Conservation (phyloP, 1,140 invertebrate genomes). For the Bactericera cockerelli region DNA sequence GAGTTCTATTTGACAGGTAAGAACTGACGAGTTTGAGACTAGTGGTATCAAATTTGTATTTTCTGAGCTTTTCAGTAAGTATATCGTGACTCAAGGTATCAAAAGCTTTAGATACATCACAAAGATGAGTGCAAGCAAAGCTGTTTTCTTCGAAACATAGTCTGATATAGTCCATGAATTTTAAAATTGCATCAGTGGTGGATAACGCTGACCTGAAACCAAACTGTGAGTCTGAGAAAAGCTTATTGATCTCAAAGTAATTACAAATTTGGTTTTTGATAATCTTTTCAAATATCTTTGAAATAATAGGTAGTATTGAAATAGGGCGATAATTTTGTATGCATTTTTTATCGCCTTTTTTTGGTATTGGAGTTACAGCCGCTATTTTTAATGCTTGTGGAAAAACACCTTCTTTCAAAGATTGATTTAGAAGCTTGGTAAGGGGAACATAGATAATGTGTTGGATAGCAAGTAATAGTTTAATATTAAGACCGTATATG, state of each 20-base stretch:
- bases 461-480: no score
- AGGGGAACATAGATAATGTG: background rate
- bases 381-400: slow-evolving; percentile 26
- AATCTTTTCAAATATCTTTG: slow-evolving; percentile 1
- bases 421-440: slow-evolving; percentile 13
- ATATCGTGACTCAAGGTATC: slow-evolving; percentile 26
- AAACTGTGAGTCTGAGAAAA: slow-evolving; percentile 8
- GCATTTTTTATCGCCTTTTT: slow-evolving; percentile 16
- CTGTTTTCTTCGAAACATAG: slow-evolving; percentile 22
- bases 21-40: slow-evolving; percentile 18
- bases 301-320: background rate
- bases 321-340: slow-evolving; percentile 10
- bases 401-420: slow-evolving; percentile 9
- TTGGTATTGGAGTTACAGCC: slow-evolving; percentile 25
- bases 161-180: background rate
- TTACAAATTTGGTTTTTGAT: background rate
- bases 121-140: slow-evolving; percentile 22
- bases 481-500: no score
- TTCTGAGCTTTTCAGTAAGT: slow-evolving; percentile 22
- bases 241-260: slow-evolving; percentile 3
- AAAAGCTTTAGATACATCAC: slow-evolving; percentile 26
- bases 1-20: slow-evolving; percentile 17
- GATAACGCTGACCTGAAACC: background rate
- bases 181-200: slow-evolving; percentile 2
- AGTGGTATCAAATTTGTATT: slow-evolving; percentile 14